Conservation (phyloP, 2,888 invertebrate species). For the Cheilosia pagana region DNA sequence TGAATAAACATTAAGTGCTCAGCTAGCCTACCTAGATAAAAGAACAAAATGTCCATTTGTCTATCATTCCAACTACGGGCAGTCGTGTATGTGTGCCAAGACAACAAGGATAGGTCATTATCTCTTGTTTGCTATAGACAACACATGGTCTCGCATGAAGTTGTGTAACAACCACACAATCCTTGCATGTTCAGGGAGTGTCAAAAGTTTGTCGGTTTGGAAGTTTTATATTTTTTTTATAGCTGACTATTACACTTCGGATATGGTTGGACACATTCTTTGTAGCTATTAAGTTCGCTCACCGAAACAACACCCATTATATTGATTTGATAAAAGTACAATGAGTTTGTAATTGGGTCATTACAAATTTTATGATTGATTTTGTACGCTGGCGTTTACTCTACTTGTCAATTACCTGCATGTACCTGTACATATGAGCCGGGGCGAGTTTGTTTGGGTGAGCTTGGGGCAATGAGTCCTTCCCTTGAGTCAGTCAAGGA, state of each 20-base stretch:
- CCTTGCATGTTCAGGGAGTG: slow-evolving; percentile 39
- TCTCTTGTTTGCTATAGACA: slow-evolving; percentile 18
- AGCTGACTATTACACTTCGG: background rate
- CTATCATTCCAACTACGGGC: background rate
- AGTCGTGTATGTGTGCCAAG: background rate
- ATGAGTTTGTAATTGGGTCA: slow-evolving; percentile 52
- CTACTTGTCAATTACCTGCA: slow-evolving; percentile 17
- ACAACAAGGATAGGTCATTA: slow-evolving; percentile 39
- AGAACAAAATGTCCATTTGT: slow-evolving; percentile 16
- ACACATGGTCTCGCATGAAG: slow-evolving; percentile 25
- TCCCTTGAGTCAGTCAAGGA: background rate
- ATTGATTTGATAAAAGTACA: slow-evolving; percentile 44
- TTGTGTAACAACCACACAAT: slow-evolving; percentile 5
- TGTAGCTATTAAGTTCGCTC: slow-evolving; percentile 8
- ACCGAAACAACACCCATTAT: slow-evolving; percentile 22
- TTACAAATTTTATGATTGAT: slow-evolving; percentile 48
- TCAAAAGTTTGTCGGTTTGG: slow-evolving; percentile 15
- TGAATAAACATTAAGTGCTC: slow-evolving; percentile 28
- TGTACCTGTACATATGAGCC: background rate
- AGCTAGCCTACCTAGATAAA: slow-evolving; percentile 14
- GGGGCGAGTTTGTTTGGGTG: slow-evolving; percentile 1
- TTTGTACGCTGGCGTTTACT: slow-evolving; percentile 31
- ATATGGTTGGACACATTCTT: slow-evolving; percentile 14
- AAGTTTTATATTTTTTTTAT: slow-evolving; percentile 11
- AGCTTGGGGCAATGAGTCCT: background rate